A percentile compares a stretch with the other conserved stretches of the same genome.
phyloP scores from a whole-genome alignment of 2,797 vertebrate species.

The Pantherophis alleghaniensis region DNA sequence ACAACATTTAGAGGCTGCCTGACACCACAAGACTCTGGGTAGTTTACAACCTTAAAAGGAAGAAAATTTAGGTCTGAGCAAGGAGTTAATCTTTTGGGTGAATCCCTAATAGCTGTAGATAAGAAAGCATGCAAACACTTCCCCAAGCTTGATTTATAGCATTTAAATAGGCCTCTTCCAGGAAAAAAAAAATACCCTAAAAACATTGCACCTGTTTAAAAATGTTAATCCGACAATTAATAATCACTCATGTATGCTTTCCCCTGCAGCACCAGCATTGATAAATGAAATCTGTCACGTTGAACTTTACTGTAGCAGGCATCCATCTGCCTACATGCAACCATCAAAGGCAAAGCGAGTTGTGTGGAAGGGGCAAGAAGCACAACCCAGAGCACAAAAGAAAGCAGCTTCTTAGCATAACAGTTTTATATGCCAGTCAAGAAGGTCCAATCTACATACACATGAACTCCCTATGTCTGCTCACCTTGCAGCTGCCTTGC shows the following conservation, averaged over 20 bases:
- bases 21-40: background rate
- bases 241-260: constrained; percentile 58
- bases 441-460: background rate
- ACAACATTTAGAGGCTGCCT: background rate
- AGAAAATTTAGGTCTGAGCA: constrained; percentile 36
- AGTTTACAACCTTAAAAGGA: background rate
- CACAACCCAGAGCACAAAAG: constrained; percentile 32
- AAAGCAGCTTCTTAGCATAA: constrained; percentile 21
- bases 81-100: constrained; percentile 61
- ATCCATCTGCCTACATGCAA: constrained; percentile 64
- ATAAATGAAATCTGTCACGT: constrained; percentile 63
- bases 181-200: constrained; percentile 63
- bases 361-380: constrained; percentile 29
- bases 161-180: constrained; percentile 62
- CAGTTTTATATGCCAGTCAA: background rate
- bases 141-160: constrained; percentile 54
- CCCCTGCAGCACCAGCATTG: constrained; percentile 42
- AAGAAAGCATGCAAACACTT: constrained; percentile 55
- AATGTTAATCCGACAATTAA: constrained; percentile 75
- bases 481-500: background rate
- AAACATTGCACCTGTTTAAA: constrained; percentile 59
- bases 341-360: constrained; percentile 46
- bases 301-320: constrained; percentile 68
- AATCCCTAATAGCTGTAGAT: constrained; percentile 48
- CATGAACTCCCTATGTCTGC: background rate